Percentiles rank a stretch among this genome's conserved stretches.
Evolutionary conservation across 2,113 vertebrate genomes (phyloP).

Genomic region (Sinocyclocheilus maitianheensis): DNA sequence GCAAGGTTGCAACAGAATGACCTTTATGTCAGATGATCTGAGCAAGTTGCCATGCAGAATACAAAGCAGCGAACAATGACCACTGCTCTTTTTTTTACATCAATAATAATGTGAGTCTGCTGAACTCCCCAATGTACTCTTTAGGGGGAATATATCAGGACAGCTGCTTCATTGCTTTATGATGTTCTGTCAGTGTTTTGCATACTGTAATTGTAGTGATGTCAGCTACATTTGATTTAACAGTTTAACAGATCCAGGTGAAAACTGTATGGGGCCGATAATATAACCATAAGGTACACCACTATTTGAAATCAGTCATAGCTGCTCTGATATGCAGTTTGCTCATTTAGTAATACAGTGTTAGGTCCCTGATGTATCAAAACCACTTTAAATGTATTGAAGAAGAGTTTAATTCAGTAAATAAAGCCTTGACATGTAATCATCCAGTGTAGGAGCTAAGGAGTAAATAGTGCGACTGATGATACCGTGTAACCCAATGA

Average conservation of each 20-base stretch:
- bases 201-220: too few relatives aligned
- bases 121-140: slow-evolving; percentile 20
- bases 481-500: background rate
- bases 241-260: background rate
- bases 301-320: background rate
- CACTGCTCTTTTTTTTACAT: background rate
- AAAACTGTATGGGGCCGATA: background rate
- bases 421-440: background rate
- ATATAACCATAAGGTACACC: background rate
- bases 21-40: slow-evolving; percentile 43
- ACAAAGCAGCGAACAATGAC: background rate
- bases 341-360: background rate
- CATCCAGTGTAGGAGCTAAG: background rate
- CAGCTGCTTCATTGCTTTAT: background rate
- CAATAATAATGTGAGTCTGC: background rate
- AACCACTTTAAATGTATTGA: background rate
- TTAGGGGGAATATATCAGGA: background rate
- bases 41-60: slow-evolving; percentile 12
- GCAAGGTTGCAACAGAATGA: slow-evolving; percentile 14
- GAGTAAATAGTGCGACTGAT: background rate
- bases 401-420: slow-evolving; percentile 3
- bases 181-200: background rate
- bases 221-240: background rate
- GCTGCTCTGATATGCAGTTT: background rate
- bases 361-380: background rate